Conservation (phyloP, 2,113 vertebrate species). For the Megalops atlanticus region DNA sequence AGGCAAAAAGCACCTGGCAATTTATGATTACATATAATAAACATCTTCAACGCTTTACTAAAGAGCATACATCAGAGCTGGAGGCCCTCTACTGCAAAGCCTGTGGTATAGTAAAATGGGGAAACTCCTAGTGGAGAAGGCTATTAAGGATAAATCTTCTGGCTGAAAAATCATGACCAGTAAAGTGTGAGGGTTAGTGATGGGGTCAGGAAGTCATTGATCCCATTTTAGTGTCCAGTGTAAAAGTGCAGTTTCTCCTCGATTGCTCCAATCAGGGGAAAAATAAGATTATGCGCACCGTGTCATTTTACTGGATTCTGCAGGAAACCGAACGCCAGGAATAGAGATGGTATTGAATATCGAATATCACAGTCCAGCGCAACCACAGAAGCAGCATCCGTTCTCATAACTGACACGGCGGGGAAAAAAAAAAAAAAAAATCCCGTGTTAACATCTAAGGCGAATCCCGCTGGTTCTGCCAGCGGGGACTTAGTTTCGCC, state of each 20-base stretch:
- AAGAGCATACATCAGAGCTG: too few relatives aligned
- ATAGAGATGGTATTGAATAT: neutral
- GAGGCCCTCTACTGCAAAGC: too few relatives aligned
- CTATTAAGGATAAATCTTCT: too few relatives aligned
- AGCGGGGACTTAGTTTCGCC: neutral
- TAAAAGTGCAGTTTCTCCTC: neutral
- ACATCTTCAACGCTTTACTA: too few relatives aligned
- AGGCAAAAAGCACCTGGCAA: too few relatives aligned
- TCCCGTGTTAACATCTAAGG: neutral
- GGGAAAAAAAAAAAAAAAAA: neutral
- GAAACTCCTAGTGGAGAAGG: too few relatives aligned
- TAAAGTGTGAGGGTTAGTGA: neutral
- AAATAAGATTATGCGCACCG: neutral
- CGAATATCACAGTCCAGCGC: too few relatives aligned
- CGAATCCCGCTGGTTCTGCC: neutral
- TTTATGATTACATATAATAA: too few relatives aligned
- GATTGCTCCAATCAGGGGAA: neutral
- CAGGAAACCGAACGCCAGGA: neutral
- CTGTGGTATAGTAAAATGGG: too few relatives aligned
- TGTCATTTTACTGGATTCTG: neutral
- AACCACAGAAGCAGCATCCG: neutral
- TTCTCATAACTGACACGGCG: neutral
- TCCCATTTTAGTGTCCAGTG: neutral
- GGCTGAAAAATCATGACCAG: neutral
- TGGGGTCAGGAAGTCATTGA: neutral